phyloP scores from a whole-genome alignment of 2,888 invertebrate species.

The Drosophila setosimentum region DNA sequence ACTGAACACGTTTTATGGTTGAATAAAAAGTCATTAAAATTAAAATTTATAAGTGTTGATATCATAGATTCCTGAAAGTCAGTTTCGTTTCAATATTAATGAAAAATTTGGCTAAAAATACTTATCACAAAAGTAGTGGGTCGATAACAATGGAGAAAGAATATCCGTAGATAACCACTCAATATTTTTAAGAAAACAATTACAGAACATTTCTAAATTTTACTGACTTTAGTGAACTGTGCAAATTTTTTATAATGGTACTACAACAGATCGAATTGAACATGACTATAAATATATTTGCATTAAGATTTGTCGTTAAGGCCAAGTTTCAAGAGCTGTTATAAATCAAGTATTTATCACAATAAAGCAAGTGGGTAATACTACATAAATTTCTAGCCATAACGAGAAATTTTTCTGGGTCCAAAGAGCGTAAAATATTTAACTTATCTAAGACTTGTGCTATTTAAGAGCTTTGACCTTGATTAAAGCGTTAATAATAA shows the following conservation, averaged over 20 bases:
- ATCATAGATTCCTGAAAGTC: neutral
- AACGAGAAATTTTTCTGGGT: neutral
- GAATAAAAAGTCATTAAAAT: neutral
- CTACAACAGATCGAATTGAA: conserved; percentile 1
- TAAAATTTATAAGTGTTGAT: neutral
- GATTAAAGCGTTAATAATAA: neutral
- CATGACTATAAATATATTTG: conserved; percentile 4
- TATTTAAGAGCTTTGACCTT: conserved; percentile 2
- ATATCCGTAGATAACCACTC: neutral
- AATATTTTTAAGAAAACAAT: neutral
- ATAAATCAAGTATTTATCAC: neutral
- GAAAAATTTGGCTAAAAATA: neutral
- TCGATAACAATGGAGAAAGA: neutral
- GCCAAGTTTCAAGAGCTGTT: neutral
- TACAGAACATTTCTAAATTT: neutral
- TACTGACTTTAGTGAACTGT: neutral
- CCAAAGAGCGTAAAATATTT: neutral
- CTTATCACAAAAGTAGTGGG: neutral
- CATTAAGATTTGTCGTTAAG: neutral
- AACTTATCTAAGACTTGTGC: too few relatives aligned
- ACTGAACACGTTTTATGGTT: neutral
- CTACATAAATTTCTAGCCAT: neutral
- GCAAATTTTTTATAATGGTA: neutral
- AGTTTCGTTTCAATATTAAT: neutral
- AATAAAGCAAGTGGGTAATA: neutral